Percentiles rank a stretch among this genome's conserved stretches.
Conservation (phyloP, 2,797 vertebrate genomes). For the Phoeniculus purpureus region DNA sequence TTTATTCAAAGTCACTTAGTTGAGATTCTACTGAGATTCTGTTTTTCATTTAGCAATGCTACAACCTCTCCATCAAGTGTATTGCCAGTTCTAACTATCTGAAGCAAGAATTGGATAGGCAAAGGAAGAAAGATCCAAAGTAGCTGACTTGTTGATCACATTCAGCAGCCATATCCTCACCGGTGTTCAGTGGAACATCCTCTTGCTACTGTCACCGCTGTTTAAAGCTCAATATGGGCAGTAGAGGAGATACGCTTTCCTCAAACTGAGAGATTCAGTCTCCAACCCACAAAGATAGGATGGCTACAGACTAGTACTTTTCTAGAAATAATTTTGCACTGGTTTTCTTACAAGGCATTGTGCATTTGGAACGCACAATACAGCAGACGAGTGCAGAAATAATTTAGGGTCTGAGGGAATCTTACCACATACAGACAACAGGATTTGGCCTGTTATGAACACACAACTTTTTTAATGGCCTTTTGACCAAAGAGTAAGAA, state of each 20-base stretch:
- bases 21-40: neutral
- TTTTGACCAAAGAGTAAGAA: neutral
- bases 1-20: constrained; percentile 8
- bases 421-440: neutral
- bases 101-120: neutral
- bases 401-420: neutral
- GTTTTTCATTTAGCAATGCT: constrained; percentile 12
- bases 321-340: neutral
- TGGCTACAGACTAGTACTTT: neutral
- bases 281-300: neutral
- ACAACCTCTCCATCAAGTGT: neutral
- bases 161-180: neutral
- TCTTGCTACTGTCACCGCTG: neutral
- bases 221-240: neutral
- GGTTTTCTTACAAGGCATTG: neutral
- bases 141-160: neutral
- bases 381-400: neutral
- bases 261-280: neutral
- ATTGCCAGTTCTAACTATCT: neutral
- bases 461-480: neutral
- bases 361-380: neutral
- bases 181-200: neutral
- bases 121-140: neutral
- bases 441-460: neutral
- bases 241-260: neutral